Evolutionary conservation across 2,797 vertebrate genomes (phyloP).

Genomic region (Melanotaenia parkinsoni): DNA sequence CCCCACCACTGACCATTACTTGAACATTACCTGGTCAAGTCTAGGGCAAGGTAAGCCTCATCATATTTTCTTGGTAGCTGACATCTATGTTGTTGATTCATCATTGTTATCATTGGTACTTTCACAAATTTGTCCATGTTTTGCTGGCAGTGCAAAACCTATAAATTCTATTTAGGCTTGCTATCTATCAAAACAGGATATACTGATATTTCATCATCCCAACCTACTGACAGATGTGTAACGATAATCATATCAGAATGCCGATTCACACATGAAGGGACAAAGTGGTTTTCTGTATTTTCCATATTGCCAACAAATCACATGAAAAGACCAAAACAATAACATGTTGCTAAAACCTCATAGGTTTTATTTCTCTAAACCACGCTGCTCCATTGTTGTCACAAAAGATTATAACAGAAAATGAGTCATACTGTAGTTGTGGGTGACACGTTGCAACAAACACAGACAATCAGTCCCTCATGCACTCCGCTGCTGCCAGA

Average conservation of each 20-base stretch:
- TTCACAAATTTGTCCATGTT: too few species aligned
- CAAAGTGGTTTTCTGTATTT: background rate
- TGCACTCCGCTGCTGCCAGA: background rate
- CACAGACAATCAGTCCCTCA: background rate
- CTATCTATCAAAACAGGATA: background rate
- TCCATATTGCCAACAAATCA: conserved; percentile 1
- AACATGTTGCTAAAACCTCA: conserved; percentile 5
- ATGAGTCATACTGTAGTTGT: background rate
- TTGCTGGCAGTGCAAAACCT: too few species aligned
- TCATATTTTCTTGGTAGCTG: too few species aligned
- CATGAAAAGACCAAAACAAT: conserved; percentile 10
- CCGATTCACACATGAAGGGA: background rate
- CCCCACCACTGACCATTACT: too few species aligned
- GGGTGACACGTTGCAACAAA: background rate
- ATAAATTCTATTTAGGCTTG: too few species aligned
- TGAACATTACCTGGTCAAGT: too few species aligned
- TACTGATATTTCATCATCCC: conserved; percentile 26
- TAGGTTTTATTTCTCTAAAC: background rate
- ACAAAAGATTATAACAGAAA: conserved; percentile 5
- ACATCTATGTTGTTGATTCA: too few species aligned
- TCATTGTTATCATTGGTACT: too few species aligned
- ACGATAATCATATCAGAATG: conserved; percentile 1
- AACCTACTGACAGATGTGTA: background rate
- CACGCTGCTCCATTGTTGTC: background rate
- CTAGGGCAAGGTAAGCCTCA: too few species aligned